phyloP scores from a whole-genome alignment of 1,140 invertebrate species.

The Rhagoletis pomonella region DNA sequence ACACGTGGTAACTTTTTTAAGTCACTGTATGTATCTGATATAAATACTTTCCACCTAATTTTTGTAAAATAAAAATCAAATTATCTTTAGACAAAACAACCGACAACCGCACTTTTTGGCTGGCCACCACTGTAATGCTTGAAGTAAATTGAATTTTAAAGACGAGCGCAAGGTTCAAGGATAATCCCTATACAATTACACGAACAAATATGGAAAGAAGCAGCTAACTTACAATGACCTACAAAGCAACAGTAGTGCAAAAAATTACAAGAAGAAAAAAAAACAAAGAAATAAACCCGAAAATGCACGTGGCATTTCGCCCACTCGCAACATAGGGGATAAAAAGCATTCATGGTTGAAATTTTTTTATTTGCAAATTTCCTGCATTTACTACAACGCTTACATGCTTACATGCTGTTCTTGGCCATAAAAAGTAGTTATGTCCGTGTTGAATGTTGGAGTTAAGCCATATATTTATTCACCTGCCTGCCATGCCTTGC shows the following conservation, averaged over 20 bases:
- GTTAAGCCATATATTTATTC: neutral
- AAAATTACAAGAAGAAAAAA: no score
- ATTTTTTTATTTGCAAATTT: conserved; percentile 25
- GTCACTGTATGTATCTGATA: no score
- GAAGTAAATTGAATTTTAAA: conserved; percentile 46
- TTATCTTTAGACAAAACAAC: neutral
- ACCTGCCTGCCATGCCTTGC: neutral
- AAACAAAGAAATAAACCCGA: neutral
- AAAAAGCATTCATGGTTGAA: neutral
- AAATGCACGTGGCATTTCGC: conserved; percentile 19
- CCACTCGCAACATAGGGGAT: neutral
- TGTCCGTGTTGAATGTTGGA: neutral
- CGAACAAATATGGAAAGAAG: conserved; percentile 5
- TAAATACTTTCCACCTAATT: no score
- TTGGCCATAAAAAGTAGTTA: neutral
- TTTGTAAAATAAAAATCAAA: no score
- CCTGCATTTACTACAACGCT: neutral
- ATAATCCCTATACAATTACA: conserved; percentile 18
- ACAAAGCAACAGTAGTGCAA: conserved; percentile 10
- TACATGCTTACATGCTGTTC: neutral
- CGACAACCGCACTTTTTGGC: neutral
- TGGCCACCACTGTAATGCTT: neutral
- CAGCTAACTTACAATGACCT: conserved; percentile 36
- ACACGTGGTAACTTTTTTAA: no score
- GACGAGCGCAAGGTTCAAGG: conserved; percentile 36